Conservation (phyloP, 2,888 invertebrate genomes). For the Epistrophe grossulariae region DNA sequence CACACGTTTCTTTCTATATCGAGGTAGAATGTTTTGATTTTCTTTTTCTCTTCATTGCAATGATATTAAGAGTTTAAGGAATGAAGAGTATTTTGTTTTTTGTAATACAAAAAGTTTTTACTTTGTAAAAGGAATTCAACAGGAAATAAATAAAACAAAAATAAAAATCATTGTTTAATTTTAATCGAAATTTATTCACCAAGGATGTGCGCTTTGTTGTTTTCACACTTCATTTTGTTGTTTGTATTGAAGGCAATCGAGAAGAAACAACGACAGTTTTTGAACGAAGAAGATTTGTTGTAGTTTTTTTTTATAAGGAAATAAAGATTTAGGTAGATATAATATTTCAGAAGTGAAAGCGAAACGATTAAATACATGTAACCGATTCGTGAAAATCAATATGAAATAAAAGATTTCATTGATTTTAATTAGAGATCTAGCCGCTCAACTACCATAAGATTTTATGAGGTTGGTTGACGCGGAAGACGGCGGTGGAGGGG, state of each 20-base stretch:
- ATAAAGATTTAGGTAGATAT: not conserved
- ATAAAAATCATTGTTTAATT: constrained; percentile 28
- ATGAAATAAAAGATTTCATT: no score
- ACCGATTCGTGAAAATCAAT: no score
- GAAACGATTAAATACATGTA: no score
- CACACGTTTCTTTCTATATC: constrained; percentile 32
- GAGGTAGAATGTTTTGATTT: not conserved
- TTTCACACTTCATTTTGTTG: constrained; percentile 12
- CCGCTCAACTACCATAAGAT: no score
- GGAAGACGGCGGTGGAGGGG: no score
- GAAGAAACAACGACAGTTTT: not conserved
- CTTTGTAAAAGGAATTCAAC: constrained; percentile 51
- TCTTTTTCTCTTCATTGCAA: constrained; percentile 18
- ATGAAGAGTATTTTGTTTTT: constrained; percentile 31
- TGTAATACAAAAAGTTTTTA: not conserved
- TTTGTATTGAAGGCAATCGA: not conserved
- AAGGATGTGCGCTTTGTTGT: constrained; percentile 16
- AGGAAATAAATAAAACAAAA: constrained; percentile 32
- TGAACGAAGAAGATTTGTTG: not conserved
- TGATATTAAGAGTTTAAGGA: constrained; percentile 41
- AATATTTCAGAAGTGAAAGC: no score
- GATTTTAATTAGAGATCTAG: no score
- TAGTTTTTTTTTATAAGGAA: not conserved
- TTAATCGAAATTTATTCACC: constrained; percentile 49
- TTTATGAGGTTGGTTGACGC: no score